These are phyloP conservation scores for Dendroctonus ponderosae DNA, from an alignment of 1,140 invertebrate genomes.

Conservation along the genomic window DNA sequence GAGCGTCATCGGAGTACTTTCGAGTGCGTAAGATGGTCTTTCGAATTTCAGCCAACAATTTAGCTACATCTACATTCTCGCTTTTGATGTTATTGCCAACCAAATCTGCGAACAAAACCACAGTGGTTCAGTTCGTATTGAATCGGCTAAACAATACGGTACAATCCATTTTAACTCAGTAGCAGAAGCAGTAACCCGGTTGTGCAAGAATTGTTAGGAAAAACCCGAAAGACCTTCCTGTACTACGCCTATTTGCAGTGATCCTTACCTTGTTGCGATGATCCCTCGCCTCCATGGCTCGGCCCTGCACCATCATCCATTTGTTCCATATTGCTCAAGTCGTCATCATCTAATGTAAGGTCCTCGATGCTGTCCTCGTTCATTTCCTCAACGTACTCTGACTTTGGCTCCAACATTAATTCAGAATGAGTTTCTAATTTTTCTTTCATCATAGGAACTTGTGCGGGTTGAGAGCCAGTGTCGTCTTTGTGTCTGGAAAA, in stretches of 20 bases:
- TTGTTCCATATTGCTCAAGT: slow-evolving; percentile 63
- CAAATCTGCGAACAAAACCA: slow-evolving; percentile 35
- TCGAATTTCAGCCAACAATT: slow-evolving; percentile 35
- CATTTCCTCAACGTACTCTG: slow-evolving; percentile 70
- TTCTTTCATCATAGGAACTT: slow-evolving; percentile 52
- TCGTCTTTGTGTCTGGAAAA: slow-evolving; percentile 30
- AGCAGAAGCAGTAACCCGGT: too few relatives aligned
- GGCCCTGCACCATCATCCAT: slow-evolving; percentile 60
- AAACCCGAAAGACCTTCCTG: too few relatives aligned
- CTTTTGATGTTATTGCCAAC: slow-evolving; percentile 2
- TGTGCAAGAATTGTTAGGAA: too few relatives aligned
- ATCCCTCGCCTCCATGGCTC: slow-evolving; percentile 60
- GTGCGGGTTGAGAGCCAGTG: slow-evolving; percentile 33
- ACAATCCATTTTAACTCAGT: too few relatives aligned
- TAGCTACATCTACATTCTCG: slow-evolving; percentile 20
- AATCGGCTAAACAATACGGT: slow-evolving; percentile 1
- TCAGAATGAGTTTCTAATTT: slow-evolving; percentile 54
- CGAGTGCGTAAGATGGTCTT: slow-evolving; percentile 33
- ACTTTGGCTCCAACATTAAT: slow-evolving; percentile 70
- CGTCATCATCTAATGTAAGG: slow-evolving; percentile 77
- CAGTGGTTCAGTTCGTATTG: slow-evolving; percentile 29
- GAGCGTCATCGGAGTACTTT: slow-evolving; percentile 56
- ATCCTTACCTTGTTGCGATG: slow-evolving; percentile 54
- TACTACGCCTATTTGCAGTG: neutral
- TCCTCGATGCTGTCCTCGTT: slow-evolving; percentile 79